Evolutionary conservation across 2,888 invertebrate genomes (phyloP).

Genomic region (Caenorhabditis plicata): DNA sequence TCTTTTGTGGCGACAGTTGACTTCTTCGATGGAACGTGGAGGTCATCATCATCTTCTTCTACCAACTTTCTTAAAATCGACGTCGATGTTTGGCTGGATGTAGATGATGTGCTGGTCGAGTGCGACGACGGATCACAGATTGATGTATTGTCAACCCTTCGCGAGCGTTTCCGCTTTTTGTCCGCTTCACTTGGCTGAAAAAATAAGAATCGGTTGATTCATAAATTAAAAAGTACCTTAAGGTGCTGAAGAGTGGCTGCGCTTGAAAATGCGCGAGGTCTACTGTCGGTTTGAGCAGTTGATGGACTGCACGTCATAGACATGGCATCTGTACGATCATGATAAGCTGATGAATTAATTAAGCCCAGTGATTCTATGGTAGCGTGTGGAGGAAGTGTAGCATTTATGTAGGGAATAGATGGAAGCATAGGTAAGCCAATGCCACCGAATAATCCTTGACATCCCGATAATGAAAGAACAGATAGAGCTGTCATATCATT

Average conservation of each 20-base stretch:
- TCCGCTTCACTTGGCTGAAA: no score
- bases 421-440: constrained; percentile 15
- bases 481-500: constrained; percentile 26
- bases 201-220: neutral
- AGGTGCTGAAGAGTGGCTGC: constrained; percentile 40
- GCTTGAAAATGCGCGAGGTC: constrained; percentile 42
- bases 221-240: constrained; percentile 4
- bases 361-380: constrained; percentile 31
- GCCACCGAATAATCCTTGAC: constrained; percentile 6
- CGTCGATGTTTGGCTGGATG: constrained; percentile 9
- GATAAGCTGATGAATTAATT: constrained; percentile 23
- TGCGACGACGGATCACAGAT: no score
- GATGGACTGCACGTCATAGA: constrained; percentile 9
- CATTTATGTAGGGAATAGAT: constrained; percentile 13
- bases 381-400: constrained; percentile 18
- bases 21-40: constrained; percentile 17
- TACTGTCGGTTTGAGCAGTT: constrained; percentile 18
- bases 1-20: constrained; percentile 25
- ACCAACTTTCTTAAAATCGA: constrained; percentile 34
- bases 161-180: constrained; percentile 28
- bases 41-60: constrained; percentile 28
- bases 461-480: constrained; percentile 19
- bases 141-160: no score
- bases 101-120: no score
- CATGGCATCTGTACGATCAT: constrained; percentile 6